These are phyloP conservation scores for Myrmecophaga tridactyla DNA, from an alignment of 2,113 vertebrate genomes.

Conservation along the genomic window DNA sequence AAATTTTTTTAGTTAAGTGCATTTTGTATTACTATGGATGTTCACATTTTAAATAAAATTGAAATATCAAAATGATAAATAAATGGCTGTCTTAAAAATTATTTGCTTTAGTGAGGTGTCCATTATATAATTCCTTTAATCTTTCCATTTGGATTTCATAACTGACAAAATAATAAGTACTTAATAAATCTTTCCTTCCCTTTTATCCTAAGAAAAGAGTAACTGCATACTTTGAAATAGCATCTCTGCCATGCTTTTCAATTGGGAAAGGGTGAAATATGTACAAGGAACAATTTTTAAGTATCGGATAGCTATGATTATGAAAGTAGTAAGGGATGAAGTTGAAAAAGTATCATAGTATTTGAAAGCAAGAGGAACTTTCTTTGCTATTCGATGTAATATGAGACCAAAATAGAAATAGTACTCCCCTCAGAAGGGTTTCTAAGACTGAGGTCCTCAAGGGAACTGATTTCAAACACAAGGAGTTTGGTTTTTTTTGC, in stretches of 20 bases:
- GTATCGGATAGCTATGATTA: background rate
- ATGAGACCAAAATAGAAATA: background rate
- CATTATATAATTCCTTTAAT: background rate
- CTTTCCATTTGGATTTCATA: slow-evolving; percentile 14
- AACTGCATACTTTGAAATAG: background rate
- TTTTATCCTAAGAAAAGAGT: slow-evolving; percentile 17
- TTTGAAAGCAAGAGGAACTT: slow-evolving; percentile 13
- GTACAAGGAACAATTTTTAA: background rate
- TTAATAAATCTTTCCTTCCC: background rate
- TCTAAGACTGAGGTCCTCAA: background rate
- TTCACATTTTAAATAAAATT: background rate
- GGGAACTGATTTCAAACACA: background rate
- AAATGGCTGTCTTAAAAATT: background rate
- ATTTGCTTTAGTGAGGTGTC: background rate
- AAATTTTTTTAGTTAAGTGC: background rate
- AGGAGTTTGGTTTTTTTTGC: background rate
- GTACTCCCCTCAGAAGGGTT: background rate
- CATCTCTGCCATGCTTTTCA: background rate
- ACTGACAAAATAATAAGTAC: background rate
- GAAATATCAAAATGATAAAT: slow-evolving; percentile 6
- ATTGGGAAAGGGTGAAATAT: background rate
- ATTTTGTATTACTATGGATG: background rate
- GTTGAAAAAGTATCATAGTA: background rate
- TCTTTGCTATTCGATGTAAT: slow-evolving; percentile 12
- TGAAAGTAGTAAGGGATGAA: background rate